phyloP scores from a whole-genome alignment of 2,113 vertebrate genomes.

The Spermophilus dauricus region DNA sequence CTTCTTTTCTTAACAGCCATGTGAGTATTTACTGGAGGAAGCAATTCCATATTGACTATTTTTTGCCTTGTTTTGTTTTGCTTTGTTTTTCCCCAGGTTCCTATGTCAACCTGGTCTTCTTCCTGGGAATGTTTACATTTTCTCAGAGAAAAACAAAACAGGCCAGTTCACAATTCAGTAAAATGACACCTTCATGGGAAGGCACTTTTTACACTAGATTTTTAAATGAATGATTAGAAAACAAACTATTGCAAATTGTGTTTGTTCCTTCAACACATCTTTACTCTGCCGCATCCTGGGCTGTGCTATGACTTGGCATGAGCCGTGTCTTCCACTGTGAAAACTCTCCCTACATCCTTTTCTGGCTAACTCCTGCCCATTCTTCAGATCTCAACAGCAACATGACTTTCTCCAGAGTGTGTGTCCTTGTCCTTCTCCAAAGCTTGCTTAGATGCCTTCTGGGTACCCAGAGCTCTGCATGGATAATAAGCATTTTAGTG shows the following conservation, averaged over 20 bases:
- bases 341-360: background rate
- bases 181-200: conserved; percentile 19
- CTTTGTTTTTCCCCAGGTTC: conserved; percentile 53
- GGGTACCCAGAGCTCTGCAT: background rate
- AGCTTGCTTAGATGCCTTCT: background rate
- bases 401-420: background rate
- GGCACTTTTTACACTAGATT: background rate
- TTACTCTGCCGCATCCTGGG: background rate
- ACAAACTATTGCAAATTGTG: background rate
- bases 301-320: background rate
- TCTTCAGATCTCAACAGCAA: background rate
- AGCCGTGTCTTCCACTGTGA: background rate
- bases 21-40: background rate
- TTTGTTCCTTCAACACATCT: background rate
- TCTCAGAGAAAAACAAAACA: conserved; percentile 48
- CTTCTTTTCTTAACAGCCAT: conserved; percentile 27
- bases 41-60: background rate
- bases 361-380: background rate
- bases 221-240: conserved; percentile 52
- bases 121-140: conserved; percentile 38
- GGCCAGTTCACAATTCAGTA: background rate
- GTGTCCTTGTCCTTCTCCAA: background rate
- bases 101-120: conserved; percentile 52
- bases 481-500: background rate
- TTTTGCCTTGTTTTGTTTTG: conserved; percentile 16